Conservation (phyloP, 1,140 invertebrate genomes). For the Wiebesia pumilae region DNA sequence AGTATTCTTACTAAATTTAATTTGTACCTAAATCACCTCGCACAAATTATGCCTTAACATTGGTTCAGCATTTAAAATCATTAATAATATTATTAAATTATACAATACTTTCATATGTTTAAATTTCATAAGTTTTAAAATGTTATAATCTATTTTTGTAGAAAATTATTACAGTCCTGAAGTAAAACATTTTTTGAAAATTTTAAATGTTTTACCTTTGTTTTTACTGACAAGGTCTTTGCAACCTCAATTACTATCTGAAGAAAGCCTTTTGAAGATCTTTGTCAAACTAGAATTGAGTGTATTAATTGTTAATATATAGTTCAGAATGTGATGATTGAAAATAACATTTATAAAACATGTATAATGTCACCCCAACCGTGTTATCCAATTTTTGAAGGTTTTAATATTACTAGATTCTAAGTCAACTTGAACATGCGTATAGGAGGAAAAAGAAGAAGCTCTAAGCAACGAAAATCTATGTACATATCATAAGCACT, state of each 20-base stretch:
- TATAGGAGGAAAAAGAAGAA: constrained; percentile 32
- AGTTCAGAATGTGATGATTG: neutral
- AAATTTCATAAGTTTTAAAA: neutral
- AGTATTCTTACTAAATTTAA: constrained; percentile 36
- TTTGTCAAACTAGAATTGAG: constrained; percentile 74
- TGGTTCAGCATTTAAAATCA: constrained; percentile 17
- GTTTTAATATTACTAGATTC: constrained; percentile 32
- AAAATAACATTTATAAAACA: constrained; percentile 14
- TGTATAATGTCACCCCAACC: constrained; percentile 18
- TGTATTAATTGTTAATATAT: constrained; percentile 62
- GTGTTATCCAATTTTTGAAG: neutral
- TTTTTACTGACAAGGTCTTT: constrained; percentile 65
- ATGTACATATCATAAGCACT: constrained; percentile 4
- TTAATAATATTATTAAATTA: constrained; percentile 17
- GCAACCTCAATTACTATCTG: constrained; percentile 71
- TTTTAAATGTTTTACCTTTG: constrained; percentile 64
- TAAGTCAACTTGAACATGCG: constrained; percentile 33
- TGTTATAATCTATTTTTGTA: neutral
- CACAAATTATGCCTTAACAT: constrained; percentile 24
- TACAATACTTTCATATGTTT: neutral
- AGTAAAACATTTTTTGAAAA: constrained; percentile 17
- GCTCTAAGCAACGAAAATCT: constrained; percentile 34
- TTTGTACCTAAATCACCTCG: constrained; percentile 4
- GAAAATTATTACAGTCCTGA: neutral
- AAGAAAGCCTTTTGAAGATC: constrained; percentile 70